Percentiles rank a stretch among this genome's conserved stretches.
phyloP scores from a whole-genome alignment of 1,140 invertebrate genomes.

The Drosophila pachea region DNA sequence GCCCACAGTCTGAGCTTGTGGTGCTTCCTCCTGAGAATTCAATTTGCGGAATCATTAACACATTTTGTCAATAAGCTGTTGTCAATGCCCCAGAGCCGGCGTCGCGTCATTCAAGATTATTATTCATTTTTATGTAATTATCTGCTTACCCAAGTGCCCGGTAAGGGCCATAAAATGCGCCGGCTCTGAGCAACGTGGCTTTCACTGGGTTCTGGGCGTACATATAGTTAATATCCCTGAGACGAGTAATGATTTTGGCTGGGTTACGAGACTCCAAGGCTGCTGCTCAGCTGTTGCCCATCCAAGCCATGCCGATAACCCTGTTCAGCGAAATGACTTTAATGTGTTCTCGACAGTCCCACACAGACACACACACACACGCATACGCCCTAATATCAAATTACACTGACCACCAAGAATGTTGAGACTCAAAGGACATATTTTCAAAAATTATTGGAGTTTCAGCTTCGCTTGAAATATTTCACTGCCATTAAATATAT shows the following conservation, averaged over 20 bases:
- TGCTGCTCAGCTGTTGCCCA: slow-evolving; percentile 2
- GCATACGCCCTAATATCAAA: slow-evolving; percentile 9
- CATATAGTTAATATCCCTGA: neutral
- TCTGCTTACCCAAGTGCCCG: slow-evolving; percentile 53
- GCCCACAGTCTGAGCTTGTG: neutral
- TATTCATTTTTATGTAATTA: slow-evolving; percentile 77
- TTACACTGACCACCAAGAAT: slow-evolving; percentile 20
- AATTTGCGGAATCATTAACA: slow-evolving; percentile 74
- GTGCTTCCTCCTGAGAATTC: slow-evolving; percentile 40
- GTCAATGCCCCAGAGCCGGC: slow-evolving; percentile 58
- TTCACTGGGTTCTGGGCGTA: too few species aligned
- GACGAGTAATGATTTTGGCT: slow-evolving; percentile 21
- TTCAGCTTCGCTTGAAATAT: neutral
- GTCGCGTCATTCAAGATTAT: slow-evolving; percentile 61
- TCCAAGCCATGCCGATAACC: slow-evolving; percentile 15
- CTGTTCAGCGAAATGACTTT: slow-evolving; percentile 28
- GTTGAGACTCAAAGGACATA: neutral
- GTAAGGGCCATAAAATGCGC: slow-evolving; percentile 37
- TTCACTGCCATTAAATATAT: too few species aligned
- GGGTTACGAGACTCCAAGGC: neutral
- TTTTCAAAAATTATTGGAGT: neutral
- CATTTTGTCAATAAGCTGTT: slow-evolving; percentile 73
- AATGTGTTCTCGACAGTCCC: slow-evolving; percentile 20
- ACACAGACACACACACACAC: neutral
- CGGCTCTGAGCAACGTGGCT: neutral